Evolutionary conservation across 2,888 invertebrate genomes (phyloP).

Genomic region (Netelia fuscicornis): DNA sequence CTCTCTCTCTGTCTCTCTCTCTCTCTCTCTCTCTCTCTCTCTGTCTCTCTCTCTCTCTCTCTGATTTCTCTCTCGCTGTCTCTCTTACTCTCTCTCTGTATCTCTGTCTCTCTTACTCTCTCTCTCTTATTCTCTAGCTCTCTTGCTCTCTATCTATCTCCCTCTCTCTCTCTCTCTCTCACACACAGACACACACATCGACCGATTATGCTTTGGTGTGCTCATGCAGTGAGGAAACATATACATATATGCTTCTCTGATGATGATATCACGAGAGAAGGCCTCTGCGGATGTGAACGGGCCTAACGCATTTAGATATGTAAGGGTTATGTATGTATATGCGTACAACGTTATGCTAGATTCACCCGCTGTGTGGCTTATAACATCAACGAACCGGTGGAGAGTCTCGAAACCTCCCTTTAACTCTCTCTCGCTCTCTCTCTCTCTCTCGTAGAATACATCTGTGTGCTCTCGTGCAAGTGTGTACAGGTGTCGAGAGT

Average conservation of each 20-base stretch:
- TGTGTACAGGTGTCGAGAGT: conserved; percentile 1
- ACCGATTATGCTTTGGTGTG: conserved; percentile 50
- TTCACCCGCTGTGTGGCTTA: conserved; percentile 57
- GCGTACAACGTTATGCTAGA: conserved; percentile 51
- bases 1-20: not conserved
- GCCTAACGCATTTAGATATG: conserved; percentile 23
- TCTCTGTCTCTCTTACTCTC: too few species aligned
- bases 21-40: conserved; percentile 3
- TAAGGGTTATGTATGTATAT: conserved; percentile 24
- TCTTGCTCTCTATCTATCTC: not conserved
- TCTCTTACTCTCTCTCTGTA: too few species aligned
- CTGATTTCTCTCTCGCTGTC: too few species aligned
- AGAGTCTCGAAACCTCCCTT: conserved; percentile 11
- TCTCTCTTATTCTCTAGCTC: too few species aligned
- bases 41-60: not conserved
- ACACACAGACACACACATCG: not conserved
- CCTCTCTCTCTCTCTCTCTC: not conserved
- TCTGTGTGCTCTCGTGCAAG: conserved; percentile 1
- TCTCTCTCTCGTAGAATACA: not conserved
- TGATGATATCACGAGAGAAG: conserved; percentile 59
- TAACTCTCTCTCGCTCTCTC: not conserved
- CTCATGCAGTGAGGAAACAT: conserved; percentile 33
- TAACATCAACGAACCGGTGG: conserved; percentile 61
- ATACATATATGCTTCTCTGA: conserved; percentile 52
- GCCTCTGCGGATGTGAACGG: conserved; percentile 39